Evolutionary conservation across 2,113 vertebrate genomes (phyloP), one percentile per base, ranked within the genome.

Genomic region (Syngnathoides biaculeatus): DNA sequence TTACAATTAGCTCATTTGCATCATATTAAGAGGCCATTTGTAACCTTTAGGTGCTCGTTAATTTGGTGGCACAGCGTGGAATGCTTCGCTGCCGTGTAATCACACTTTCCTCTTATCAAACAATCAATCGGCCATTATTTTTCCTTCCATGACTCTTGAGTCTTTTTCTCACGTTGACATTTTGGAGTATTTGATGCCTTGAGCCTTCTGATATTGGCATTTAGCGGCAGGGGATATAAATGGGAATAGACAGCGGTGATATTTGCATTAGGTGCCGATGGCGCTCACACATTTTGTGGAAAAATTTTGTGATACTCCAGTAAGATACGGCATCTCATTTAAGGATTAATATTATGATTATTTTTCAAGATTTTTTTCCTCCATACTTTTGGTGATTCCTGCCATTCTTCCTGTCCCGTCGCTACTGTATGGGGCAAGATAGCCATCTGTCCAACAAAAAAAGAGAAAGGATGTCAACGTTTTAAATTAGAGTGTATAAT

Each of bases 1-100:
- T 78, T 68, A 40, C 67, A 73, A 76, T 81, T 81, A 81, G 53
- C 72, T 81, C 57, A 79, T 84, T 86, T 79, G 55, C 68, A 68
- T 83, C 60, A 61, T 75, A 79, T 82, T 81, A 80, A 63, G 79
- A 68, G 60, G 64, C 57, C 12, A 19, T 69, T n/a, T 35, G 59
- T 79, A 79, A 83, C 79, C 78, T 86, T 86, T 84, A 43, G 68
- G 27, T 61, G 64, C 55, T 26, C 68, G 70, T 40, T 48, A 12
- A 67, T 79, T 52, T 72, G 43, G 24, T 9, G 50, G 50, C 20
- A n/a, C 12, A 7, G 20, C n/a, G 50, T 53, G 50, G 50, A 11
- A 53, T n/a, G 11, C 24, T 56, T 56, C 11, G 22, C 53, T 15
- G 24, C 22, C 53, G 27, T 26, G 26, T 14, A 56, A 26, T 27